Base-by-base conservation (phyloP, 2,888 invertebrate species). In the Xestia rhomboidea region DNA sequence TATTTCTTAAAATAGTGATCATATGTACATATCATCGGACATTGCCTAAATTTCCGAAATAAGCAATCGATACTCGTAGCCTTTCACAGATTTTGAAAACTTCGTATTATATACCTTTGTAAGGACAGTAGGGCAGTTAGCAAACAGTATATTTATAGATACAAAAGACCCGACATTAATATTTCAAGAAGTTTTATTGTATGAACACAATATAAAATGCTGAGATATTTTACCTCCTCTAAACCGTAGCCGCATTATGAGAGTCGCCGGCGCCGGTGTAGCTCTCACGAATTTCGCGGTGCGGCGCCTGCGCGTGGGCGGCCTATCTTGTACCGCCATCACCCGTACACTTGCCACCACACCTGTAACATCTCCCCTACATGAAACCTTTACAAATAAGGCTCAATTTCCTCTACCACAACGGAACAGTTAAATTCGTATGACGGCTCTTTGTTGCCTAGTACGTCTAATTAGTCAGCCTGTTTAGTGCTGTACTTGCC, bases 401-500 rank as follows among this genome's bases (percentile, higher is more conserved):
- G 92, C 88, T 86, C 81, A 93, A 89, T 88, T 89, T 90, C 66
- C 79, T 70, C 54, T 77, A 82, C 68, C 77, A 73, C 76, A 83
- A 79, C 77, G 71, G 85, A 87, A 91, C 73, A 80, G 76, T 83
- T 80, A 86, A 90, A 88, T 89, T 91, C 90, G 87, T 89, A 89
- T 89, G 90, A 92, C 93, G 90, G 92, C 92, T 91, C 93, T 95
- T 96, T 95, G 95, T 96, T 95, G 94, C 93, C 92, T 94, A 94
- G 95, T 95, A 94, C 95, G 93, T 95, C 96, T 96, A 96, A 96
- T 96, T 96, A 96, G 96, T 96, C 96, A 95, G 95, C 91, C 95
- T 95, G 95, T 95, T 96, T 96, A 96, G 95, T 93, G 91, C 93
- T 92, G 92, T 92, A 92, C 93, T 91, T 90, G 95, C 95, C 94